Evolutionary conservation across 2,797 vertebrate species (phyloP).

Genomic region (Phrynocephalus vlangalii): DNA sequence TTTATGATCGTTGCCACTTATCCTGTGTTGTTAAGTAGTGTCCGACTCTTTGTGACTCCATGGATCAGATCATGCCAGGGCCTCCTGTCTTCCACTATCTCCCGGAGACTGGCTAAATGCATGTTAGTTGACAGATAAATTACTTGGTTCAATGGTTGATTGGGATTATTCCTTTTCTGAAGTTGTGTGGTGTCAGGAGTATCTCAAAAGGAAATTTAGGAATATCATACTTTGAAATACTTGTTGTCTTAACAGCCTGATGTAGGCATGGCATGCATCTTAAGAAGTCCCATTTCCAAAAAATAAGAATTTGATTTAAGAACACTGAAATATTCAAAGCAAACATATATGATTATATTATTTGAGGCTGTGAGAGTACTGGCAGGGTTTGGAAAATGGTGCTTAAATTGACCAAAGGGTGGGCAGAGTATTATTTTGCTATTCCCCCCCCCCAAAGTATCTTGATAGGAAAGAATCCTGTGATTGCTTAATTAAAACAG

Average conservation of each 20-base stretch:
- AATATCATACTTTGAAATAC: not conserved
- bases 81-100: too few species aligned
- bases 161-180: too few species aligned
- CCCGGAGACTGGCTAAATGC: too few species aligned
- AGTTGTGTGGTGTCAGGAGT: too few species aligned
- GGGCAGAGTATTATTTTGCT: not conserved
- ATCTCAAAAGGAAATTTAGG: too few species aligned
- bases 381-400: too few species aligned
- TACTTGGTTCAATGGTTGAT: too few species aligned
- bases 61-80: too few species aligned
- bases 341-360: not conserved
- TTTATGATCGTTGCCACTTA: too few species aligned
- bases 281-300: not conserved
- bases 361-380: not conserved
- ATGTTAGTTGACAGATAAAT: too few species aligned
- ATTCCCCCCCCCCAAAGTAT: not conserved
- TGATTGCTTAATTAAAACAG: not conserved
- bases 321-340: not conserved
- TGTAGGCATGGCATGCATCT: not conserved
- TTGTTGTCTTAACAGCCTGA: not conserved
- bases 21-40: too few species aligned
- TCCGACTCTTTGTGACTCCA: too few species aligned
- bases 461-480: not conserved
- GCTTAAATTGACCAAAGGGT: not conserved
- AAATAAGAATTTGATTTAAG: not conserved